A percentile compares a stretch with the other conserved stretches of the same genome.
Evolutionary conservation across 2,797 vertebrate species (phyloP).

Genomic region (Erethizon dorsatum): DNA sequence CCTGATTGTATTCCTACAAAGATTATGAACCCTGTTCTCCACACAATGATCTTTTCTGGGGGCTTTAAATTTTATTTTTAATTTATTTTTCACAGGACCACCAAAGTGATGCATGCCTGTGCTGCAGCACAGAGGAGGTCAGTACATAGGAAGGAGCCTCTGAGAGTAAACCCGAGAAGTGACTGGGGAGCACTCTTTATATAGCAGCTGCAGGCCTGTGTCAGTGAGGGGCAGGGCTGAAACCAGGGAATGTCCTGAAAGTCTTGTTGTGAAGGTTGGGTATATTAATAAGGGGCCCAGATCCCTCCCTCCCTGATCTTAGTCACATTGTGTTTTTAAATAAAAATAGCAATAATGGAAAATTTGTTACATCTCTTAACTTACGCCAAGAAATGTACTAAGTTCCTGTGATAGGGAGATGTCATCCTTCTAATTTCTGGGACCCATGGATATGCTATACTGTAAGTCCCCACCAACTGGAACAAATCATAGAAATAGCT

Average conservation of each 20-base stretch:
- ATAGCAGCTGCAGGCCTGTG: background rate
- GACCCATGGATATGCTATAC: background rate
- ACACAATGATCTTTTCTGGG: background rate
- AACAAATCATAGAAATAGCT: background rate
- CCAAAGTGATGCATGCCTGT: background rate
- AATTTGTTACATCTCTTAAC: conserved; percentile 12
- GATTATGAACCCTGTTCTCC: background rate
- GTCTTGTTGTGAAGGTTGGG: background rate
- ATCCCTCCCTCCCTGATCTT: background rate
- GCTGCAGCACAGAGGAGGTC: background rate
- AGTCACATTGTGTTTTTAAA: background rate
- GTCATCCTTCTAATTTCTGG: background rate
- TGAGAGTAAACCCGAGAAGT: background rate
- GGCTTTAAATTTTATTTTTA: background rate
- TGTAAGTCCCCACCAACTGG: background rate
- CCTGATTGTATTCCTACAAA: background rate
- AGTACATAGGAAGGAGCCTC: background rate
- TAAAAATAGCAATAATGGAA: background rate
- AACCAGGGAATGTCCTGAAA: background rate
- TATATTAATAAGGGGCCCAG: background rate
- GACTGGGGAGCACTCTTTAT: background rate
- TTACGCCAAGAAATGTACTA: background rate
- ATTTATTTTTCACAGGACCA: background rate
- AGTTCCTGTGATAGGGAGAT: background rate
- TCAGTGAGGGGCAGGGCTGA: background rate